Percentiles rank a stretch among this genome's conserved stretches.
phyloP scores from a whole-genome alignment of 2,797 vertebrate genomes.

The Typhlichthys eigenmanni region DNA sequence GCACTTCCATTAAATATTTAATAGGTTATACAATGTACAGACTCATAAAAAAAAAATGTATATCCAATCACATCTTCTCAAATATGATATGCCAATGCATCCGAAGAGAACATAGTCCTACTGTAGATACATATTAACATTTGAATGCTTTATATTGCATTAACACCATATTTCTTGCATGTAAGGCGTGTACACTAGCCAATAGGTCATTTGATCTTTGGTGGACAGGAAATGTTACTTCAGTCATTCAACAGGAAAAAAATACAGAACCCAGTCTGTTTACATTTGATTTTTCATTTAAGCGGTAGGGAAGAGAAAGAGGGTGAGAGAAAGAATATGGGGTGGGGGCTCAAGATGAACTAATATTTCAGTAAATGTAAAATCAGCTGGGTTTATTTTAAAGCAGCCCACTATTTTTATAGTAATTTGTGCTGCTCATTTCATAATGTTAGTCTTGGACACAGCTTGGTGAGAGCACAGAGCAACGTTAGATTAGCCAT shows the following conservation, averaged over 20 bases:
- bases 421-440: conserved; percentile 83
- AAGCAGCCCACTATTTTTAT: conserved; percentile 79
- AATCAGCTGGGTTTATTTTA: conserved; percentile 86
- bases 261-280: conserved; percentile 71
- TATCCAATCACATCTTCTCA: too few species aligned
- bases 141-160: conserved; percentile 4
- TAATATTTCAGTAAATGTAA: conserved; percentile 83
- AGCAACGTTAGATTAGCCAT: conserved; percentile 76
- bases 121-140: conserved; percentile 10
- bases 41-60: too few species aligned
- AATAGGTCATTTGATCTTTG: conserved; percentile 62
- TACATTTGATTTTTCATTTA: conserved; percentile 76
- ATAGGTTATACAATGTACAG: too few species aligned
- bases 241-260: conserved; percentile 67
- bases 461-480: conserved; percentile 69
- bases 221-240: conserved; percentile 78
- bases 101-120: neutral
- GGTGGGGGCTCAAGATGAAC: conserved; percentile 64
- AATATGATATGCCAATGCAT: neutral
- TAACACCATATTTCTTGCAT: conserved; percentile 31
- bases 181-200: conserved; percentile 35
- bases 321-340: conserved; percentile 54
- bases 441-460: conserved; percentile 86
- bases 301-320: conserved; percentile 55
- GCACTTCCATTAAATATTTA: neutral